A percentile compares a stretch with the other conserved stretches of the same genome.
These are phyloP conservation scores for Plebejus melissa DNA, from an alignment of 2,888 invertebrate species.

Conservation along the genomic window DNA sequence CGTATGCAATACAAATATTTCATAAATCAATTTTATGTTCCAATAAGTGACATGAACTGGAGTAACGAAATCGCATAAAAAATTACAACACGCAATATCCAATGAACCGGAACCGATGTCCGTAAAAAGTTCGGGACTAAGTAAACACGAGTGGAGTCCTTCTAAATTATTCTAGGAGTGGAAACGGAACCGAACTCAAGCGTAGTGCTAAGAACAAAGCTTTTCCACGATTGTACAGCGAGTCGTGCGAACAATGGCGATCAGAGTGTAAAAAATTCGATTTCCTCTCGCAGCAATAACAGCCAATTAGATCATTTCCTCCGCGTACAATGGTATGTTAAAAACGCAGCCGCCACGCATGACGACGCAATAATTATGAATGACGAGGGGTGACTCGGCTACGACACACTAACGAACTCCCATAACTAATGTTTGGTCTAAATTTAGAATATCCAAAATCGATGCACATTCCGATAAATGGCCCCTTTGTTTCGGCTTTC, in stretches of 20 bases:
- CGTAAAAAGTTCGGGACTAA: neutral
- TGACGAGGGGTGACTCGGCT: conserved; percentile 34
- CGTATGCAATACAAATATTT: conserved; percentile 19
- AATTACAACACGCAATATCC: conserved; percentile 8
- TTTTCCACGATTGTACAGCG: conserved; percentile 25
- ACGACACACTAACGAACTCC: conserved; percentile 27
- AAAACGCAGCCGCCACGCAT: conserved; percentile 51
- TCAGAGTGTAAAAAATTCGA: conserved; percentile 53
- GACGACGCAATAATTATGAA: conserved; percentile 41
- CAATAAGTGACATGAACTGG: conserved; percentile 13
- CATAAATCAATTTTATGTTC: conserved; percentile 12
- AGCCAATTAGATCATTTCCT: conserved; percentile 70
- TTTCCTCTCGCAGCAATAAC: conserved; percentile 60
- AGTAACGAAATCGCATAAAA: neutral
- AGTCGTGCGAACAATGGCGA: conserved; percentile 40
- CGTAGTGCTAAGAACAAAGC: neutral
- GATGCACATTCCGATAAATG: conserved; percentile 6
- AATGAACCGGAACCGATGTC: conserved; percentile 1
- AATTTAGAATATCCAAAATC: conserved; percentile 14
- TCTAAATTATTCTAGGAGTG: conserved; percentile 10
- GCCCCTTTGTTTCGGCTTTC: neutral
- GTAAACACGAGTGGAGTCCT: conserved; percentile 1
- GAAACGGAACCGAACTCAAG: neutral
- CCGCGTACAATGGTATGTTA: conserved; percentile 62
- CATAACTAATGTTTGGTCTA: conserved; percentile 20